Evolutionary conservation across 2,888 invertebrate genomes (phyloP).

Genomic region (Epistrophe eligans): DNA sequence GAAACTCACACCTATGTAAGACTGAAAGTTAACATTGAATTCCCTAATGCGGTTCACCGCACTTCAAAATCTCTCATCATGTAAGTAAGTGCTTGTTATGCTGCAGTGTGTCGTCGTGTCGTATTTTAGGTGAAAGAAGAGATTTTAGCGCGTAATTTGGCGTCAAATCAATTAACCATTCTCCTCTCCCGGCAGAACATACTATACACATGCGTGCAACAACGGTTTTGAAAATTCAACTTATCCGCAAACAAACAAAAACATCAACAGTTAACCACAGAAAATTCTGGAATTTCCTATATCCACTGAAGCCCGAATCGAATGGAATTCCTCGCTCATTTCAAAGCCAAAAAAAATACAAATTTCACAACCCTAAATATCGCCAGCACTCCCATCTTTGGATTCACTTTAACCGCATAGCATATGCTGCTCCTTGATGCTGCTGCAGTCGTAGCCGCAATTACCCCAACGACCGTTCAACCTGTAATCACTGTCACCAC

Average conservation of each 20-base stretch:
- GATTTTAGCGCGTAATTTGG: slow-evolving; percentile 19
- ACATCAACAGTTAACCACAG: slow-evolving; percentile 66
- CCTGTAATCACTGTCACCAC: slow-evolving; percentile 62
- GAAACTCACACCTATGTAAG: slow-evolving; percentile 4
- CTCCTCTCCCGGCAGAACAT: background rate
- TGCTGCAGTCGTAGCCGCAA: background rate
- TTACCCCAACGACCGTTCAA: slow-evolving; percentile 35
- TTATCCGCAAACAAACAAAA: slow-evolving; percentile 19
- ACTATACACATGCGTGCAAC: background rate
- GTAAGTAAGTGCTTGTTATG: slow-evolving; percentile 1
- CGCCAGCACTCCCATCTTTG: slow-evolving; percentile 15
- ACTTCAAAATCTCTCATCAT: slow-evolving; percentile 32
- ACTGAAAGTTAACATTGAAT: slow-evolving; percentile 20
- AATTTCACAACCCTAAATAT: slow-evolving; percentile 33
- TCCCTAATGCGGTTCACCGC: slow-evolving; percentile 48
- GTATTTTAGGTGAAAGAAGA: slow-evolving; percentile 30
- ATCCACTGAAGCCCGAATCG: background rate
- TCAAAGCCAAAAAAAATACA: slow-evolving; percentile 26
- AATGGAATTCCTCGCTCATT: slow-evolving; percentile 25
- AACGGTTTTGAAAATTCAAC: background rate
- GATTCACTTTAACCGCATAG: slow-evolving; percentile 1
- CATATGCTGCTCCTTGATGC: slow-evolving; percentile 18
- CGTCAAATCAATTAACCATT: slow-evolving; percentile 62
- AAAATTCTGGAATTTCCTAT: slow-evolving; percentile 58
- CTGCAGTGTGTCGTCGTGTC: background rate